Base-by-base conservation (phyloP, 2,797 vertebrate species). In the Sphaeramia orbicularis region DNA sequence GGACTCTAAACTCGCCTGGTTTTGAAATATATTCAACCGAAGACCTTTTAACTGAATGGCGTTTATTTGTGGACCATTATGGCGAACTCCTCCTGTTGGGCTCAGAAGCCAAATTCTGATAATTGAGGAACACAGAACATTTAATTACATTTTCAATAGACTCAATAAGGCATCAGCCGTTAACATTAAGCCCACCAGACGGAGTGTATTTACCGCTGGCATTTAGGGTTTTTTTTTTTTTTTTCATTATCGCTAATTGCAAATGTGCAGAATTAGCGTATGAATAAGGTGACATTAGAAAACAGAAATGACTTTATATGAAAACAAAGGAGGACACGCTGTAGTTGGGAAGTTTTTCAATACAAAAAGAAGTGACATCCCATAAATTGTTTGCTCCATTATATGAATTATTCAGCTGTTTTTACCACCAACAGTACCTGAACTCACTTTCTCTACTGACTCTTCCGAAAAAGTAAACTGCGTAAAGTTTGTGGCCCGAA, bases 101-200 rank as follows among this genome's bases (percentile, higher is more conserved):
- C 51, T 74, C 42, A 63, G 81, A 76, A 76, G 36, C 7, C 65
- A 60, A 77, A 75, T 67, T 37, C 41, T 69, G 43, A 75, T 67
- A 75, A 82, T 74, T 65, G 56, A 66, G 14, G 42, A 61, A 74
- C 55, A 60, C 27, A 57, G 70, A 70, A 60, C 60, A 62, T 72
- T 66, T 57, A 75, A 85, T 82, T 77, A 72, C 60, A 63, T 65
- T 67, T 42, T 44, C 36, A 65, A 53, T 52, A 44, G 71, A 67
- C 63, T 54, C 48, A 32, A 15, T 60, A 40, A 49, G 42, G 38
- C 55, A 60, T 59, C 53, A 38, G 24, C 38, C 18, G 15, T 14
- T 24, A 38, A 4, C 32, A 54, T 49, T 19, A 43, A 57, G 30
- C 2, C 1, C 35, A 44, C 7, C 1, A 15, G 38, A 52, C 74